phyloP scores from a whole-genome alignment of 2,888 invertebrate genomes.

The Toxonevra muliebris region DNA sequence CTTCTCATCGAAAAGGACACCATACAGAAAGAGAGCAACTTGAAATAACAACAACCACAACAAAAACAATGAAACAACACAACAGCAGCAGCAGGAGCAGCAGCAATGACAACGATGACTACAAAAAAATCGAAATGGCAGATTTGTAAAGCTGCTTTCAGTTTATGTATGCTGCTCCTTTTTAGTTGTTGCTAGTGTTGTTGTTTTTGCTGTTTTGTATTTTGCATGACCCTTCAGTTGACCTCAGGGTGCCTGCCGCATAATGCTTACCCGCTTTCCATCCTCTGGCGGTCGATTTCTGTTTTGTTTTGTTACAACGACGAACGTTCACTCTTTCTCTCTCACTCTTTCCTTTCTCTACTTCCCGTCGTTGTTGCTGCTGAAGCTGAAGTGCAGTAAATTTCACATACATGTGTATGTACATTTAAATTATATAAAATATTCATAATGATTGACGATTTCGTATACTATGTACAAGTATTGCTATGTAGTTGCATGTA shows the following conservation, averaged over 20 bases:
- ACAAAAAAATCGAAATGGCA: slow-evolving; percentile 12
- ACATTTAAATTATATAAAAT: slow-evolving; percentile 21
- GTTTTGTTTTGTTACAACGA: not conserved
- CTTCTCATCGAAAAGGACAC: not conserved
- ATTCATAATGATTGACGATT: slow-evolving; percentile 34
- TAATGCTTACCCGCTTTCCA: not conserved
- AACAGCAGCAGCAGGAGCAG: slow-evolving; percentile 3
- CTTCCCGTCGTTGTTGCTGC: slow-evolving; percentile 7
- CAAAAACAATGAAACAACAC: no score
- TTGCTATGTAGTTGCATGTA: not conserved
- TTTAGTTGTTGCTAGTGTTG: not conserved
- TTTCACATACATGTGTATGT: not conserved
- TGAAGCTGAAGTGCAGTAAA: not conserved
- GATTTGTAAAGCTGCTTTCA: slow-evolving; percentile 5
- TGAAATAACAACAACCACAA: not conserved
- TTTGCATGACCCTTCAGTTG: slow-evolving; percentile 16
- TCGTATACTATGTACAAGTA: not conserved
- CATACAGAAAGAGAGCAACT: not conserved
- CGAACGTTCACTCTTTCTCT: not conserved
- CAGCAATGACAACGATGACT: not conserved
- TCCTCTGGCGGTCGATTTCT: not conserved
- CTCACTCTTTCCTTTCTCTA: not conserved
- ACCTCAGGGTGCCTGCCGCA: not conserved
- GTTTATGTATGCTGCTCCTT: not conserved
- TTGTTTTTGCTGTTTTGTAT: not conserved